Conservation (phyloP, 2,888 invertebrate genomes). For the Watsonalla binaria region DNA sequence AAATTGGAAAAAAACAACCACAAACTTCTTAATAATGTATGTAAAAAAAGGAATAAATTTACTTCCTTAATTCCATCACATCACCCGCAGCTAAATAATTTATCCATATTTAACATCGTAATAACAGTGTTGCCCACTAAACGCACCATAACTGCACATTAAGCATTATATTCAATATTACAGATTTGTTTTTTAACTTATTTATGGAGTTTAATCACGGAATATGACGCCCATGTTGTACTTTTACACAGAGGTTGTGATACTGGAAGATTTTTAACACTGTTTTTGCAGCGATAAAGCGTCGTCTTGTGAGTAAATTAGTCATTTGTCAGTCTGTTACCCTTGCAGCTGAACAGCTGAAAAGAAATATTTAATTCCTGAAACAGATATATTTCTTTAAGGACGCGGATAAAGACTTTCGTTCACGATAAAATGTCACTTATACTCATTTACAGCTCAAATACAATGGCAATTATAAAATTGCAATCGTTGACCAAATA, state of each 20-base stretch:
- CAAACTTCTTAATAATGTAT: too few relatives aligned
- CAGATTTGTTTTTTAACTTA: constrained; percentile 76
- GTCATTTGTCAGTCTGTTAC: too few relatives aligned
- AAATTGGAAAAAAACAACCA: too few relatives aligned
- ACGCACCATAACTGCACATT: constrained; percentile 51
- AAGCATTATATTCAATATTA: constrained; percentile 58
- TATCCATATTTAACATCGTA: constrained; percentile 47
- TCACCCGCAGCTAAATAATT: constrained; percentile 63
- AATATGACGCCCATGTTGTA: constrained; percentile 50
- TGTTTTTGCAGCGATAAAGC: not conserved
- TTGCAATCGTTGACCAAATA: too few relatives aligned
- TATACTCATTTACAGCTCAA: too few relatives aligned
- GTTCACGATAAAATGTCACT: too few relatives aligned
- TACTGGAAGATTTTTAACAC: constrained; percentile 18
- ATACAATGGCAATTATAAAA: too few relatives aligned
- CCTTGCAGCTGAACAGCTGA: too few relatives aligned
- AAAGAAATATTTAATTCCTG: too few relatives aligned
- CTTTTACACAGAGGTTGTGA: constrained; percentile 10
- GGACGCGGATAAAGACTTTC: too few relatives aligned
- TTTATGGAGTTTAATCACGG: constrained; percentile 66
- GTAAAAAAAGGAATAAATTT: not conserved
- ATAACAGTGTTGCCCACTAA: constrained; percentile 38
- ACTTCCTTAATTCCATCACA: constrained; percentile 14
- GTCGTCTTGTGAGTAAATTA: too few relatives aligned
- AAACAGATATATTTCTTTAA: too few relatives aligned